Evolutionary conservation across 2,888 invertebrate species (phyloP).

Genomic region (Sarcophaga variegata): DNA sequence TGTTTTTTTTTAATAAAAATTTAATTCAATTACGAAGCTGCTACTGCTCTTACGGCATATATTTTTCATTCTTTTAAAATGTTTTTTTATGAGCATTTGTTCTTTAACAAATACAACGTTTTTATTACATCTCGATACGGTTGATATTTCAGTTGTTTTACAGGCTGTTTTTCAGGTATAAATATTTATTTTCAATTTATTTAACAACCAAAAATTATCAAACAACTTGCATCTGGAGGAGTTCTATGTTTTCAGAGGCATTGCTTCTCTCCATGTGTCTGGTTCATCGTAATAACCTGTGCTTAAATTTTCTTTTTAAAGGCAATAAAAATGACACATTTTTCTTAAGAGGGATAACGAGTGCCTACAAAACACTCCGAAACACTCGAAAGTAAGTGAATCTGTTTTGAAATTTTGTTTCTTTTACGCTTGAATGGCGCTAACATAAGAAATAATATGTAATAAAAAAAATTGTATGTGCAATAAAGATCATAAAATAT

Average conservation of each 20-base stretch:
- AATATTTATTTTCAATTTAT: slow-evolving; percentile 53
- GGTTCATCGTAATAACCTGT: slow-evolving; percentile 27
- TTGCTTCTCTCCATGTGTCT: not conserved
- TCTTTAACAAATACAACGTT: not conserved
- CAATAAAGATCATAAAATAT: slow-evolving; percentile 35
- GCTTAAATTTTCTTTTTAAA: not conserved
- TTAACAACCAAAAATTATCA: not conserved
- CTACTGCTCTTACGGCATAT: not conserved
- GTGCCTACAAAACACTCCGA: slow-evolving; percentile 15
- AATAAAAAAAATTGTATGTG: not conserved
- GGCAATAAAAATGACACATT: slow-evolving; percentile 28
- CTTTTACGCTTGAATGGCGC: not conserved
- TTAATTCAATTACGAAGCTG: not conserved
- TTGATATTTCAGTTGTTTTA: slow-evolving; percentile 14
- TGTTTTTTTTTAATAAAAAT: not conserved
- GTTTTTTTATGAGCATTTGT: not conserved
- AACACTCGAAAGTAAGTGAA: slow-evolving; percentile 20
- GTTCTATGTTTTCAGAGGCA: not conserved
- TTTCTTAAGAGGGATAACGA: not conserved
- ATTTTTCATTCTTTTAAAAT: too few species aligned
- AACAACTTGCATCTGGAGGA: slow-evolving; percentile 28
- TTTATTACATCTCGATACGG: slow-evolving; percentile 26
- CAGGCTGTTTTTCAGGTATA: slow-evolving; percentile 24
- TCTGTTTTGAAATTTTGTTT: slow-evolving; percentile 24
- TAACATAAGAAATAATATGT: not conserved